A percentile compares a stretch with the other conserved stretches of the same genome.
Conservation (phyloP, 1,140 invertebrate genomes). For the Drosophila willistoni region DNA sequence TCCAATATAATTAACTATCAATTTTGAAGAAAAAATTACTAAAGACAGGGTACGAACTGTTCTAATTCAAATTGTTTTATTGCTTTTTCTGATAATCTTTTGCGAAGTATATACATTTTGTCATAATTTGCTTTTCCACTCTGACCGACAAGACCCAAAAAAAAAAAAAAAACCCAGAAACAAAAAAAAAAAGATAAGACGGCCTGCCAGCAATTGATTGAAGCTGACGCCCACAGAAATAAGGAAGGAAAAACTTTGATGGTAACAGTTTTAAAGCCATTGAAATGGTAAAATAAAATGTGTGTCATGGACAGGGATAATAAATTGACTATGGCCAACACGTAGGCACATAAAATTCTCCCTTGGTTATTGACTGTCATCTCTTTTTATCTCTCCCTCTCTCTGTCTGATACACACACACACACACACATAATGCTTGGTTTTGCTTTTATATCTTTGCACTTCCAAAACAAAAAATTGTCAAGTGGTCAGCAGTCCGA, state of each 20-base stretch:
- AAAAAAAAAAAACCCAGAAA: neutral
- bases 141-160: conserved; percentile 37
- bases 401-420: too few relatives aligned
- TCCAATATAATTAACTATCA: too few relatives aligned
- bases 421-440: too few relatives aligned
- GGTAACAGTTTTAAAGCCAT: conserved; percentile 52
- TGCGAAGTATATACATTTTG: conserved; percentile 43
- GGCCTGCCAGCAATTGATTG: conserved; percentile 64
- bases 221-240: conserved; percentile 35
- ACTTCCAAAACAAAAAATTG: conserved; percentile 41
- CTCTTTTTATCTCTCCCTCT: conserved; percentile 25
- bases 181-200: conserved; percentile 31
- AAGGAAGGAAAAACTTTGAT: conserved; percentile 13
- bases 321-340: conserved; percentile 75
- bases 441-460: conserved; percentile 5
- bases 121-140: conserved; percentile 53
- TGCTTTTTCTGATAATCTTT: neutral
- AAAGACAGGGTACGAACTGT: too few relatives aligned
- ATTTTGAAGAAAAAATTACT: too few relatives aligned
- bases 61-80: too few relatives aligned
- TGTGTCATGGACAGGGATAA: conserved; percentile 44
- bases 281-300: neutral
- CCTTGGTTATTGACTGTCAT: conserved; percentile 46
- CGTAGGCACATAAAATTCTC: conserved; percentile 69
- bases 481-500: conserved; percentile 64